Evolutionary conservation across 2,113 vertebrate species (phyloP), one percentile per base, ranked within the genome.

Genomic region (Hemichromis elongatus): DNA sequence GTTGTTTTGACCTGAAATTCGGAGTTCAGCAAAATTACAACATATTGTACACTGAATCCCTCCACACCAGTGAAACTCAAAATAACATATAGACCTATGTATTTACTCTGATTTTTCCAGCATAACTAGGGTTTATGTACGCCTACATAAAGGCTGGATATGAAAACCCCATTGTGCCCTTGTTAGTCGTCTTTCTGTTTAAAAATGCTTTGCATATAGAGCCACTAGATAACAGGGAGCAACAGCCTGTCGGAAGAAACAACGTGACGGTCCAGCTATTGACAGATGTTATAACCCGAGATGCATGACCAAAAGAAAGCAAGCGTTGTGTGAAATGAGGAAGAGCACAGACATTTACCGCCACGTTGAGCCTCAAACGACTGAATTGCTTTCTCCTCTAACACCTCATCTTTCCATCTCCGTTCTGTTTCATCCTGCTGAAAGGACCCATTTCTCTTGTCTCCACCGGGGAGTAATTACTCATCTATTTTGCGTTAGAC

Each of bases 401-500:
- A 70, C 42, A 30, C 8, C 42, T 28, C 26, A 75, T 79, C 50
- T 18, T 52, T 79, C 30, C 33, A 6, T 79, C 54, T 35, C 18
- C 3, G 1, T n/a, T 73, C 75, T 47, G 24, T 77, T 81, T 66
- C 35, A 56, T 84, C 75, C 73, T 12, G 68, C 50, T 63, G 19
- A 80, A 81, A 37, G 24, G 52, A 86, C 56, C 19, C 54, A 19
- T 77, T 86, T 53, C 50, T 84, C 52, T 8, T 7, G 9, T 63
- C 59, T 79, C 83, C 66, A 45, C 85, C 33, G 28, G 70, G 59
- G 37, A 82, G 37, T 80, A 83, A 85, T 88, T 50, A 81, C 79
- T 86, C 79, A 80, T 91, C 57, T 86, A 82, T 86, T 88, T 89
- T 86, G 82, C 56, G 59, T 89, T 56, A 63, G 47, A 75, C 70